Percentiles rank a stretch among this genome's conserved stretches.
Conservation (phyloP, 1,140 invertebrate species). For the Plectus sambesii region DNA sequence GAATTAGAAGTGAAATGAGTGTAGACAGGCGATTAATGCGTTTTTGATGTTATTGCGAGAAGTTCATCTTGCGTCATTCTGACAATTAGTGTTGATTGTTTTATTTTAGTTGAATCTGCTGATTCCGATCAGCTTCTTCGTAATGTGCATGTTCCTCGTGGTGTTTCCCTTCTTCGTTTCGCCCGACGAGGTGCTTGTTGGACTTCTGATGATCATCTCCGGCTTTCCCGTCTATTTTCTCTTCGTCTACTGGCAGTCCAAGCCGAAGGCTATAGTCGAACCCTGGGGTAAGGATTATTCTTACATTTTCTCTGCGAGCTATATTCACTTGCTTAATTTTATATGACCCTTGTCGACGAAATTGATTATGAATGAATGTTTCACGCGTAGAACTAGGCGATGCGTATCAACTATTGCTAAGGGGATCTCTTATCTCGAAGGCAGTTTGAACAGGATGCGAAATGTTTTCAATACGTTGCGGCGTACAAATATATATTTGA, state of each 20-base stretch:
- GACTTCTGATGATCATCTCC: slow-evolving; percentile 34
- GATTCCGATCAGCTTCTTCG: slow-evolving; percentile 36
- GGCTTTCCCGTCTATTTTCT: slow-evolving; percentile 40
- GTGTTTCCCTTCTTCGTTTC: slow-evolving; percentile 33
- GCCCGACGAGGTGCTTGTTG: slow-evolving; percentile 35
- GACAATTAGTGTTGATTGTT: neutral
- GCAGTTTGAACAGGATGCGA: no score
- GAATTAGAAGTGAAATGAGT: neutral
- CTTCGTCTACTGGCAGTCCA: slow-evolving; percentile 28
- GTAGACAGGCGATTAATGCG: neutral
- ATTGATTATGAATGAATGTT: no score
- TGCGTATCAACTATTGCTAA: neutral
- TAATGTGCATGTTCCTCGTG: slow-evolving; percentile 38
- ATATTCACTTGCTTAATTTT: no score
- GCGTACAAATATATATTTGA: no score
- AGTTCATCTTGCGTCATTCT: neutral
- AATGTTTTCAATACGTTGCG: no score
- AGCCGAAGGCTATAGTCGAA: slow-evolving; percentile 23
- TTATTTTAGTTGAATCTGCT: slow-evolving; percentile 26
- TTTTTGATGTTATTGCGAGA: neutral
- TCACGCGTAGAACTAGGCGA: neutral
- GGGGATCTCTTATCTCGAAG: no score
- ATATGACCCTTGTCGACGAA: no score
- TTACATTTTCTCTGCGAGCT: neutral
- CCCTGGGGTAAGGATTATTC: slow-evolving; percentile 29